A percentile compares a stretch with the other conserved stretches of the same genome.
Conservation (phyloP, 2,888 invertebrate genomes). For the Xylophagus ater region DNA sequence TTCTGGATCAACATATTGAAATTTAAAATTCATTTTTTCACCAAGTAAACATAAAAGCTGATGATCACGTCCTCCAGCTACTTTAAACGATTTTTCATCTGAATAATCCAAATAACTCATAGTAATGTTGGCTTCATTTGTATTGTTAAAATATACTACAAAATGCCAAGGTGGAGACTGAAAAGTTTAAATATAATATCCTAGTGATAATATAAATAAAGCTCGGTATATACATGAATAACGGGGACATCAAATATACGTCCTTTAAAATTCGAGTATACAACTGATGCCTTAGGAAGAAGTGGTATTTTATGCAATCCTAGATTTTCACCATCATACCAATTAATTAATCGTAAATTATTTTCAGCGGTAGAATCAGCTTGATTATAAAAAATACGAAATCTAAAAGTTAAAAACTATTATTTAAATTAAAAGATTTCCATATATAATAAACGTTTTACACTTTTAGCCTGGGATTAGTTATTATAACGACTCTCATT, state of each 20-base stretch:
- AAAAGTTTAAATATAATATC: slow-evolving; percentile 1
- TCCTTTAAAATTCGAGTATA: slow-evolving; percentile 55
- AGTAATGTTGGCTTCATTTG: slow-evolving; percentile 8
- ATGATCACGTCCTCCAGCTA: slow-evolving; percentile 62
- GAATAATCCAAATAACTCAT: too few species aligned
- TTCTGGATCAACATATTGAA: slow-evolving; percentile 59
- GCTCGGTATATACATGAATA: slow-evolving; percentile 54
- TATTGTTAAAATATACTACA: slow-evolving; percentile 49
- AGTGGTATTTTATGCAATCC: slow-evolving; percentile 56
- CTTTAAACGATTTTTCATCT: too few species aligned
- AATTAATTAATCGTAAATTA: slow-evolving; percentile 54
- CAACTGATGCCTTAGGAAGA: slow-evolving; percentile 48
- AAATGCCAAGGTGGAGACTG: slow-evolving; percentile 69
- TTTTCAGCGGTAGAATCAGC: slow-evolving; percentile 48
- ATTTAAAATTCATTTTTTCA: slow-evolving; percentile 58
- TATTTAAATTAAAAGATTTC: not conserved
- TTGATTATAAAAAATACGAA: slow-evolving; percentile 62
- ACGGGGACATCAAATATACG: slow-evolving; percentile 58
- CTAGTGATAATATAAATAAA: not conserved
- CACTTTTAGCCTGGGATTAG: slow-evolving; percentile 41
- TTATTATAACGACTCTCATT: slow-evolving; percentile 51
- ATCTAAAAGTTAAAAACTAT: slow-evolving; percentile 37
- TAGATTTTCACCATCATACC: slow-evolving; percentile 51
- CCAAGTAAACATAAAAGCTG: slow-evolving; percentile 53
- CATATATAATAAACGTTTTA: slow-evolving; percentile 13